phyloP scores from a whole-genome alignment of 1,140 invertebrate genomes.

The Lepidotrigona ventralis region DNA sequence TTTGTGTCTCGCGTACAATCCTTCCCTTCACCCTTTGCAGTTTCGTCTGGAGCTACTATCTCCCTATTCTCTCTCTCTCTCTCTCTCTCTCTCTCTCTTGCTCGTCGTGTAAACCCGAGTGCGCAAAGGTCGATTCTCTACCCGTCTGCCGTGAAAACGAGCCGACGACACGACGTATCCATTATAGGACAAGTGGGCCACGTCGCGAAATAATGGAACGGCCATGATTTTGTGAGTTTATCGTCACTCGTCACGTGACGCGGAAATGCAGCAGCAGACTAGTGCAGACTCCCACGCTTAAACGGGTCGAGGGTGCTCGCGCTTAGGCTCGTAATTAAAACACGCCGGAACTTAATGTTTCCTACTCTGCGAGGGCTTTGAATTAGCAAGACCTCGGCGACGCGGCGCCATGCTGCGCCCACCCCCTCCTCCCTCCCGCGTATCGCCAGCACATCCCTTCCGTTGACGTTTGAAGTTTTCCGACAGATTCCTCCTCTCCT shows the following conservation, averaged over 20 bases:
- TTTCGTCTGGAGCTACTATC: not conserved
- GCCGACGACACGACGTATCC: slow-evolving; percentile 35
- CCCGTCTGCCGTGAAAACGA: slow-evolving; percentile 3
- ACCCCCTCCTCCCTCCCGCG: no score
- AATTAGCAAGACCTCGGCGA: slow-evolving; percentile 22
- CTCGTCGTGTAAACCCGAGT: slow-evolving; percentile 3
- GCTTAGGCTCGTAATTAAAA: slow-evolving; percentile 67
- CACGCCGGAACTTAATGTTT: slow-evolving; percentile 66
- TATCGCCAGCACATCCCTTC: not conserved
- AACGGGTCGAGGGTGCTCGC: slow-evolving; percentile 56
- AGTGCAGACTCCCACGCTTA: slow-evolving; percentile 43
- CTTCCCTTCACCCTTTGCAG: not conserved
- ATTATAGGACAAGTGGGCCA: slow-evolving; percentile 44
- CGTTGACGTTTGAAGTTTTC: no score
- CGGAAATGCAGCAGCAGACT: slow-evolving; percentile 55
- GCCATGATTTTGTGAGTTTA: slow-evolving; percentile 56
- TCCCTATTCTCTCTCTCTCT: not conserved
- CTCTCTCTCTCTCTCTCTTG: not conserved
- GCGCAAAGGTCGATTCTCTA: slow-evolving; percentile 12
- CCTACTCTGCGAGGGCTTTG: slow-evolving; percentile 49
- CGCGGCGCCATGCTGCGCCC: no score
- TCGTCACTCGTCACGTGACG: slow-evolving; percentile 56
- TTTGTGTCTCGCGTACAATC: not conserved
- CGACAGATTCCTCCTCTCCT: not conserved
- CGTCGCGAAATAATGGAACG: slow-evolving; percentile 53